These are phyloP conservation scores for Spondyliosoma cantharus DNA, from an alignment of 2,797 vertebrate genomes.

Conservation along the genomic window DNA sequence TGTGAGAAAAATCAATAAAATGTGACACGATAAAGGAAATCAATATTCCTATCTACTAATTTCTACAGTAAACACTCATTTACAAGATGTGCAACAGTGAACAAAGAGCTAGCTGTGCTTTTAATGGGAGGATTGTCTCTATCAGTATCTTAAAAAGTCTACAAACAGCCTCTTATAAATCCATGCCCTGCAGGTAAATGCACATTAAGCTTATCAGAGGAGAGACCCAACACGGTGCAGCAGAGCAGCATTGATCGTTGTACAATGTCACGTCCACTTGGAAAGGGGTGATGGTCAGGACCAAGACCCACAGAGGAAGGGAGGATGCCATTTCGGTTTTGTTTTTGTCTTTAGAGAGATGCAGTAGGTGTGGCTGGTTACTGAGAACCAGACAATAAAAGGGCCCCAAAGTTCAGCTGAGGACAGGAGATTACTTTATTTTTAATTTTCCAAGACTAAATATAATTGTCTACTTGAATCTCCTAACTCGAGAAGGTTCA, in stretches of 20 bases:
- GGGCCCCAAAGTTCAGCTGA: conserved; percentile 21
- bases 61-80: conserved; percentile 7
- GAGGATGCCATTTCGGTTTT: neutral
- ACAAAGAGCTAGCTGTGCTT: neutral
- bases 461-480: neutral
- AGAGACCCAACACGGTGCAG: conserved; percentile 3
- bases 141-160: conserved; percentile 15
- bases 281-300: neutral
- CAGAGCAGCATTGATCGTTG: neutral
- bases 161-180: conserved; percentile 5
- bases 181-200: conserved; percentile 13
- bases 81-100: conserved; percentile 1
- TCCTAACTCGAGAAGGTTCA: neutral
- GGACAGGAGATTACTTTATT: neutral
- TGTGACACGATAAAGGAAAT: conserved; percentile 36
- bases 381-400: neutral
- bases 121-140: neutral
- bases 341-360: conserved; percentile 18
- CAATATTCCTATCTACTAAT: conserved; percentile 4
- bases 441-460: neutral
- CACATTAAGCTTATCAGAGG: conserved; percentile 17
- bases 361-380: conserved; percentile 11
- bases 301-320: conserved; percentile 4
- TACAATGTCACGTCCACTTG: neutral
- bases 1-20: conserved; percentile 22